Evolutionary conservation across 2,888 invertebrate species (phyloP).

Genomic region (Xestia sexstrigata): DNA sequence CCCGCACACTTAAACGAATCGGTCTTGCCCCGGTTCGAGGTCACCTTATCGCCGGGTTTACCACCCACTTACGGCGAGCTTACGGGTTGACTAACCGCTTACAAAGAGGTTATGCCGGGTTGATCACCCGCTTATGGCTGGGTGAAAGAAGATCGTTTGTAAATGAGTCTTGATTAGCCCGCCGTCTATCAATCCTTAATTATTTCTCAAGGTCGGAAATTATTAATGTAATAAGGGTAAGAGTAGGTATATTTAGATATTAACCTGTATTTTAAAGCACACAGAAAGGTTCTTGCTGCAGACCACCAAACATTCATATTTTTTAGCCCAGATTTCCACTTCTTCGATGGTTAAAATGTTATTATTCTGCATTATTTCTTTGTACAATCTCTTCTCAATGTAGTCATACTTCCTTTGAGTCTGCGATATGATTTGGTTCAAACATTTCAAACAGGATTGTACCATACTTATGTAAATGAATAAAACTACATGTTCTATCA

Average conservation of each 20-base stretch:
- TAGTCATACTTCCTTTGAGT: constrained; percentile 13
- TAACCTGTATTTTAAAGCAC: constrained; percentile 37
- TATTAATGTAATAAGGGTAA: background rate
- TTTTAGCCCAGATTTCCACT: constrained; percentile 16
- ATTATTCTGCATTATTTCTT: background rate
- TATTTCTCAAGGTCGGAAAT: background rate
- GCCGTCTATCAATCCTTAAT: too few relatives aligned
- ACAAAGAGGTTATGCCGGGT: too few relatives aligned
- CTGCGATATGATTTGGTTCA: constrained; percentile 12
- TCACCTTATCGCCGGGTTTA: background rate
- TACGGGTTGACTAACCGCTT: too few relatives aligned
- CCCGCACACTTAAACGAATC: background rate
- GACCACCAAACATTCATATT: constrained; percentile 16
- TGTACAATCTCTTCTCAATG: constrained; percentile 14
- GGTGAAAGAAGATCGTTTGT: too few relatives aligned
- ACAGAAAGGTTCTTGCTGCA: constrained; percentile 19
- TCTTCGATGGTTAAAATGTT: constrained; percentile 5
- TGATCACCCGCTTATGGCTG: background rate
- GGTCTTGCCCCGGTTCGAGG: background rate
- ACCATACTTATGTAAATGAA: constrained; percentile 9
- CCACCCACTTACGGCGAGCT: too few relatives aligned
- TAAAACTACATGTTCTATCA: constrained; percentile 23
- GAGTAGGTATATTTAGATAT: background rate
- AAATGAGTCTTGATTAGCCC: too few relatives aligned
- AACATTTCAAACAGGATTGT: constrained; percentile 15